Base-by-base conservation (phyloP, 2,797 vertebrate genomes). In the Parambassis ranga region DNA sequence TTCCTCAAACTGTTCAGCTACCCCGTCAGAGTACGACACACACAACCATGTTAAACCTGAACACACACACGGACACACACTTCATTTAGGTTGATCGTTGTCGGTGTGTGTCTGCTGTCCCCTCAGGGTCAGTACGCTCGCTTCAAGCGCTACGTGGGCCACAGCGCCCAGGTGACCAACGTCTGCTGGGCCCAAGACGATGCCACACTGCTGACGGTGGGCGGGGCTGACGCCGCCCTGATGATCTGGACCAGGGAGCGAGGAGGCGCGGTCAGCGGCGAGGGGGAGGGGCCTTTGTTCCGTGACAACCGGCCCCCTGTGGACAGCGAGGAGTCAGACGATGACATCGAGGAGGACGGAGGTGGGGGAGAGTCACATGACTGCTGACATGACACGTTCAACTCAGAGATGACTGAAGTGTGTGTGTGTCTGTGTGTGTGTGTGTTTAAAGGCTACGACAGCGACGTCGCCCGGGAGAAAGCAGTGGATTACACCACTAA, bases 261-360 rank as follows among this genome's bases (percentile, higher is more conserved):
- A 42, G 79, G 81, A 37, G 74, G 76, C 55, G 92, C 61, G 88
- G 92, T 32, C 92, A 87, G 85, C 64, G 93, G 90, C 49, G 90
- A 84, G 1, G 80, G 72, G 52, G 86, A 83, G 10, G 78, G 49
- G 10, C 35, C 59, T 32, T 6, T 65, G 61, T 56, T 50, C 7
- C 56, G 49, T 0, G 76, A 87, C 35, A 79, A 71, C 67, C 26
- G 65, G 0, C 74, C 83, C 0, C 61, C 93, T 0, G 94, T 95
- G 61, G 97, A 98, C 85, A 98, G 96, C 2, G 96, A 98, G 63
- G 97, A 98, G 70, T 98, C 96, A 0, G 96, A 98, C 23, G 95
- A 96, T 0, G 97, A 98, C 14, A 89, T 89, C 0, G 97, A 98
- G 42, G 96, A 98, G 69, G 97, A 98, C 6, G 97, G 97, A 92